Evolutionary conservation across 2,888 invertebrate species (phyloP), one percentile per base, ranked within the genome.

Genomic region (Hemistola chrysoprasaria): DNA sequence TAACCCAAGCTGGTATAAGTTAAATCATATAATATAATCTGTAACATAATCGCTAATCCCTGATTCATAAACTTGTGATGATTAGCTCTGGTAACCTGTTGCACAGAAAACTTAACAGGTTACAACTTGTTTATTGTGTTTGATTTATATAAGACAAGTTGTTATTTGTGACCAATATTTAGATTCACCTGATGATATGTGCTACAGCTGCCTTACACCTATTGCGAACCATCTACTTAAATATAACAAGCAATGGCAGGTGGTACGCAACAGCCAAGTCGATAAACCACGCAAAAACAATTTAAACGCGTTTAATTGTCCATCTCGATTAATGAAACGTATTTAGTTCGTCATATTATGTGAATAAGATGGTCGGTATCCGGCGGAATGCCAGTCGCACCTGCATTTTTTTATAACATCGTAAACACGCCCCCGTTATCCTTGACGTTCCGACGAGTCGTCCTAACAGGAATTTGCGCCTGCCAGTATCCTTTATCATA

Each of bases 281-380:
- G 20, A 20, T 38, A 22, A 21, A n/a, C n/a, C 11, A 21, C 27
- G 20, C 22, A 36, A 34, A 36, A 30, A 22, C 8, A 27, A 26
- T 20, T 20, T 22, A 26, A 35, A 29, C 22, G 8, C 28, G 11
- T 11, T 11, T 40, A 22, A 40, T 31, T 27, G 32, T 27, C 24
- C 22, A 36, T 22, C 9, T 33, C 11, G 2, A 16, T 16, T 16
- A 16, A 16, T 16, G 4, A 16, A 16, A 16, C 16, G 16, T 16
- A 37, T 38, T 24, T 29, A 23, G 22, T 35, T 33, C 22, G 24
- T 41, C 38, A 30, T 45, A n/a, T n/a, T n/a, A 39, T 31, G 39
- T 43, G 41, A 41, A 45, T 43, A 40, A 38, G 29, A 22, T 33
- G 20, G 31, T 30, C 29, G 43, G 41, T 29, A 48, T 52, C 40